Evolutionary conservation across 2,888 invertebrate genomes (phyloP), one percentile per base, ranked within the genome.

Genomic region (Tenthredo distinguenda): DNA sequence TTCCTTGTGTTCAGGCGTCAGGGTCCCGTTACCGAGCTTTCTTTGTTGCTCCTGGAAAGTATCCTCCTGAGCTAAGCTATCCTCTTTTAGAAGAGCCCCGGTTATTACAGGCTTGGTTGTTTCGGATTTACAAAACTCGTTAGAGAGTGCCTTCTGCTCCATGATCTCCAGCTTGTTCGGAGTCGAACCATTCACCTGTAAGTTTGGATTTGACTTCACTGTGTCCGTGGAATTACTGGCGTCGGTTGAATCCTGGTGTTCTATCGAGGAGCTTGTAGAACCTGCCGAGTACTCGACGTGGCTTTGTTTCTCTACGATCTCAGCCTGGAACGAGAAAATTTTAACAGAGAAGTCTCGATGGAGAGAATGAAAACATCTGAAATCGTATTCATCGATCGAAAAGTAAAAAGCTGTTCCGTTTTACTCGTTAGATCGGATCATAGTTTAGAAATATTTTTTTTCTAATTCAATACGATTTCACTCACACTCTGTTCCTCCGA

Each of bases 1-100:
- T 83, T 79, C 72, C 85, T 89, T 89, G 86, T 93, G 91, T 65
- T 92, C 93, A 18, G 93, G 92, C 37, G 92, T 92, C 72, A 93
- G 87, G 4, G 91, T 92, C 10, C 94, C 94, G 88, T 94, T 94
- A n/a, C 94, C 95, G 76, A 94, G 90, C 86, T 94, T 94, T 85
- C 93, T 92, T 87, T 94, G 94, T 87, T 94, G 94, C 85, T 94
- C 94, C 89, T 94, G 94, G 83, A 94, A 93, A 65, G 93, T 91
- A 86, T 94, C 93, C 86, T 94, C 93, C 87, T 93, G 92, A 6
- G 95, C 94, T 0, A 95, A n/a, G n/a, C n/a, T 94, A 90, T 95
- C 95, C 90, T 96, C 95, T 88, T 96, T 96, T 87, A 96, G 95
- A 71, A 96, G 95, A 0, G 96, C 96, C 0, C 96, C 96, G 62